These are phyloP conservation scores for Pao palembangensis DNA, from an alignment of 2,113 vertebrate species.

Conservation along the genomic window DNA sequence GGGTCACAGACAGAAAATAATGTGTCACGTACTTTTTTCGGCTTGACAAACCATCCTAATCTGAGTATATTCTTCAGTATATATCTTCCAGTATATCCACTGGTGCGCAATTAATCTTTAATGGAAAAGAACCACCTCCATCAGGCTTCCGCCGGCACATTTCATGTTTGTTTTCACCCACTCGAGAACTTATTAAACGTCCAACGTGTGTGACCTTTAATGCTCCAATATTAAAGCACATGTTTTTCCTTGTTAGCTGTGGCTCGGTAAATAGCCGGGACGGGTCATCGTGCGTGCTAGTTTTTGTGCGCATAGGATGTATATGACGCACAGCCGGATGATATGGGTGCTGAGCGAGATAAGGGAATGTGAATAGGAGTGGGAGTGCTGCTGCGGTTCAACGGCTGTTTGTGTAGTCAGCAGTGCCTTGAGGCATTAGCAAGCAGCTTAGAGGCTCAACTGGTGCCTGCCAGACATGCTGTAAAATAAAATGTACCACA, in stretches of 20 bases:
- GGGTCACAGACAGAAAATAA: too few relatives aligned
- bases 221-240: constrained; percentile 3
- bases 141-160: background rate
- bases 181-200: constrained; percentile 5
- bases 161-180: constrained; percentile 10
- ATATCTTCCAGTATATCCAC: background rate
- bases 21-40: too few relatives aligned
- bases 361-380: constrained; percentile 24
- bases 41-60: background rate
- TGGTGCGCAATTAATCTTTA: background rate
- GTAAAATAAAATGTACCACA: constrained; percentile 18
- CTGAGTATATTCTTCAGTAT: too few relatives aligned
- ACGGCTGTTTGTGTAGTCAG: constrained; percentile 44
- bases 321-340: background rate
- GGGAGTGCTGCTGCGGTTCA: constrained; percentile 21
- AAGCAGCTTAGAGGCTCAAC: constrained; percentile 38
- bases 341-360: constrained; percentile 26
- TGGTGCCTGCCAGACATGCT: constrained; percentile 6
- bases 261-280: background rate
- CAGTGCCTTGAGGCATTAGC: constrained; percentile 23
- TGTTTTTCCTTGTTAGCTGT: constrained; percentile 11
- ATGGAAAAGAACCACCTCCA: background rate
- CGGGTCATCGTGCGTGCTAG: constrained; percentile 2
- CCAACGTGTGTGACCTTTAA: constrained; percentile 10
- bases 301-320: background rate